Evolutionary conservation across 2,888 invertebrate genomes (phyloP), one percentile per base, ranked within the genome.

Genomic region (Eupsilia transversa): DNA sequence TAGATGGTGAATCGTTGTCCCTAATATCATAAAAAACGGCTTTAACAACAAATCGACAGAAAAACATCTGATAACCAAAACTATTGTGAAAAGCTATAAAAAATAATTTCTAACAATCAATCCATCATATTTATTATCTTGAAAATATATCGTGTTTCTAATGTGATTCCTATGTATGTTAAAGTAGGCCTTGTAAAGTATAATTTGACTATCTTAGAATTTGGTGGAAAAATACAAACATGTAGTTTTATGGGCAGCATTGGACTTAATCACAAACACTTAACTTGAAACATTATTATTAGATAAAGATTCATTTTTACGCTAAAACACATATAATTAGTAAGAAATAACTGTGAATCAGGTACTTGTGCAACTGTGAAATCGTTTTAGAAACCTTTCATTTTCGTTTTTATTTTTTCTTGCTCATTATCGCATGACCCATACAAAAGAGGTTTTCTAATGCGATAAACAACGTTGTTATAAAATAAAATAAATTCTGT

Each of bases 111-210:
- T 1, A 41, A n/a, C 59, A 60, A 70, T 72, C 63, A 56, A 67
- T 66, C 54, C n/a, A 63, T 74, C 27, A 60, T 23, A 52, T 43
- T 35, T 56, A 41, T 72, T 72, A 80, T 84, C 86, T 63, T 59
- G 35, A 46, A 67, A 80, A 74, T 56, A 61, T 57, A 80, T 77
- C 83, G 63, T 68, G 65, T 60, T 68, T 76, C 72, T 86, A 86
- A 86, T 86, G 86, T 77, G 52, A 70, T 82, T 80, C 23, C 57
- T 84, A 56, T 86, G 84, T 86, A 27, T 7, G 33, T 12, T 61
- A 60, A 77, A 86, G 67, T 72, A 76, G 69, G 69, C 54, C 46
- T 79, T 80, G 76, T 70, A 49, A 79, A 71, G 20, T 54, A 54
- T 56, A 72, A 61, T 71, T 77, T 54, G 35, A 64, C 56, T 76